Percentiles rank a stretch among this genome's conserved stretches.
phyloP scores from a whole-genome alignment of 2,888 invertebrate genomes.

The Oligia latruncula region DNA sequence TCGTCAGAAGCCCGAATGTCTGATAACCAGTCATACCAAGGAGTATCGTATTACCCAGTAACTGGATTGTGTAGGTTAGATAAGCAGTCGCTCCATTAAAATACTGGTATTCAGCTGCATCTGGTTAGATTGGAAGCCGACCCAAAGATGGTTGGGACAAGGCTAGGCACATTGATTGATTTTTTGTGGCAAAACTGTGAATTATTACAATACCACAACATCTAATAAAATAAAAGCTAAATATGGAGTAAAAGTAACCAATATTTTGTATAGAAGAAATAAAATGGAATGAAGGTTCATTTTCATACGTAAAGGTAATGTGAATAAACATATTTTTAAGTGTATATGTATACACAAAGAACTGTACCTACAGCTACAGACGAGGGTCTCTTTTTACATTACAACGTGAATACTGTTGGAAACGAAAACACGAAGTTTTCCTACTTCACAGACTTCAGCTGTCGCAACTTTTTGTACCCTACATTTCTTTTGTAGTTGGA shows the following conservation, averaged over 20 bases:
- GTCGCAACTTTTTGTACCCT: conserved; percentile 37
- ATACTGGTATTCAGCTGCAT: not conserved
- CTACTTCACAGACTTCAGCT: conserved; percentile 32
- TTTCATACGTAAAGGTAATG: conserved; percentile 27
- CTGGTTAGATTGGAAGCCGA: not conserved
- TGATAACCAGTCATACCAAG: not conserved
- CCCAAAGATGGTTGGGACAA: not conserved
- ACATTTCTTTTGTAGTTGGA: conserved; percentile 34
- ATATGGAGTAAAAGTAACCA: conserved; percentile 7
- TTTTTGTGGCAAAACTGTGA: not conserved
- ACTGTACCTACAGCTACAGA: not conserved
- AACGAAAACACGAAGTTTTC: conserved; percentile 38
- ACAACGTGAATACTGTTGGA: conserved; percentile 15
- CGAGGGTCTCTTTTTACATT: conserved; percentile 14
- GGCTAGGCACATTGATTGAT: not conserved
- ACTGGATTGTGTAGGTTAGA: not conserved
- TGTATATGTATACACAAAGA: conserved; percentile 22
- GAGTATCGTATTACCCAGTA: not conserved
- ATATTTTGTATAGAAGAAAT: conserved; percentile 23
- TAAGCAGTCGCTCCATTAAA: not conserved
- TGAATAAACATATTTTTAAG: conserved; percentile 32
- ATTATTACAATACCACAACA: not conserved
- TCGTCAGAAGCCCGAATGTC: not conserved
- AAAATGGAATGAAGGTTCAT: not conserved
- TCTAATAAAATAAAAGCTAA: not conserved